Percentiles rank a stretch among this genome's conserved stretches.
These are phyloP conservation scores for Austrofundulus limnaeus DNA, from an alignment of 2,113 vertebrate genomes.

Conservation along the genomic window DNA sequence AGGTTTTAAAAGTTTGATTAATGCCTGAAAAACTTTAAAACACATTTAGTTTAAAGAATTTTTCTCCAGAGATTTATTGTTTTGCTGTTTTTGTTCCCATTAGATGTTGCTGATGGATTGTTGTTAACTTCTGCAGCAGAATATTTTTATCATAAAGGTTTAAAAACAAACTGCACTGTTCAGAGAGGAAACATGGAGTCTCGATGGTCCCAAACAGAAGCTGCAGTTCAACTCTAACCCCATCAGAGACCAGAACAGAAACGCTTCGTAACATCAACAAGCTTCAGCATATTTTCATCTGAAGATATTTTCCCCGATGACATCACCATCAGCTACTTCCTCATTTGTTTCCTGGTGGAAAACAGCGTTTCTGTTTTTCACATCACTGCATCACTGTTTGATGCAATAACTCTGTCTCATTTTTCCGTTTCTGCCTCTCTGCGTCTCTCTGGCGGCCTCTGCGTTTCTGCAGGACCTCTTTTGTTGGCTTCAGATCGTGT, in stretches of 20 bases:
- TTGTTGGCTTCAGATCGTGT: slow-evolving; percentile 47
- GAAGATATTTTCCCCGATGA: slow-evolving; percentile 53
- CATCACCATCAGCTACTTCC: slow-evolving; percentile 4
- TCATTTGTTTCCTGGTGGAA: slow-evolving; percentile 6
- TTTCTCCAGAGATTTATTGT: no score
- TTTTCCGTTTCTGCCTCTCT: background rate
- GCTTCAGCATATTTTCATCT: slow-evolving; percentile 43
- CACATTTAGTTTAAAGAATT: no score
- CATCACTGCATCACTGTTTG: background rate
- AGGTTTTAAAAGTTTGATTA: no score
- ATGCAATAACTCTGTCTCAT: background rate
- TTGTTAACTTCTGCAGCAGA: background rate
- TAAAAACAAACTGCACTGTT: background rate
- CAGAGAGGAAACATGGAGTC: background rate
- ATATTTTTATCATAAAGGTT: background rate
- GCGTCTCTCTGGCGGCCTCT: slow-evolving; percentile 21
- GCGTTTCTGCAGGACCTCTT: slow-evolving; percentile 40
- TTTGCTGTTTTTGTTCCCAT: no score
- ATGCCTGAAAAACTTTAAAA: no score
- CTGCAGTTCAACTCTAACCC: background rate
- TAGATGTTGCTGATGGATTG: background rate
- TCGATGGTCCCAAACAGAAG: background rate
- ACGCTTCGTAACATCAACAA: slow-evolving; percentile 43
- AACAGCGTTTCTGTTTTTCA: slow-evolving; percentile 14
- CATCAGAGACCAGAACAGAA: slow-evolving; percentile 20